A percentile compares a stretch with the other conserved stretches of the same genome.
Conservation (phyloP, 2,888 invertebrate species). For the Nemoura dubitans region DNA sequence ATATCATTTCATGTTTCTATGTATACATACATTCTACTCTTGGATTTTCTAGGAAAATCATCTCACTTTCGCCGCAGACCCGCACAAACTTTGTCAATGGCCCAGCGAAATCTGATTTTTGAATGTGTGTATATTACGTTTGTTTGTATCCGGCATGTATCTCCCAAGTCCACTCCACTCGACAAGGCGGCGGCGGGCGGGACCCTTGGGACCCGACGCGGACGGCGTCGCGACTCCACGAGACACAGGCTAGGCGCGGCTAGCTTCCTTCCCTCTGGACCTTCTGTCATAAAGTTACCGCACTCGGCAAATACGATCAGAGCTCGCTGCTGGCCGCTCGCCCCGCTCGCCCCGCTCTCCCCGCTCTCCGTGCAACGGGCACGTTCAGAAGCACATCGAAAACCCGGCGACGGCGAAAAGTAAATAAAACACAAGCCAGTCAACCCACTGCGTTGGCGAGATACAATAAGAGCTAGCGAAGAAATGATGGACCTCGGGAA, state of each 20-base stretch:
- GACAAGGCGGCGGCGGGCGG: neutral
- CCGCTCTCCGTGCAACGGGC: too few relatives aligned
- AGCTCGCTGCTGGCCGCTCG: neutral
- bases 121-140: neutral
- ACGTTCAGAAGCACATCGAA: too few relatives aligned
- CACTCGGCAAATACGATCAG: conserved; percentile 31
- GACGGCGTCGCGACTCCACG: too few relatives aligned
- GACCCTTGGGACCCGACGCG: too few relatives aligned
- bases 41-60: too few relatives aligned
- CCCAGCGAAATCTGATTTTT: neutral
- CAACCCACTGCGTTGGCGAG: neutral
- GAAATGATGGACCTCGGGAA: neutral
- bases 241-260: neutral
- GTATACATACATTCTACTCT: too few relatives aligned
- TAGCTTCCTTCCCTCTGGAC: neutral
- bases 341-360: neutral
- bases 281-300: conserved; percentile 24
- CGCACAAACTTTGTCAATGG: neutral
- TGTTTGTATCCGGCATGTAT: neutral
- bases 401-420: neutral
- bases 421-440: neutral
- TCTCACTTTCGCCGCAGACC: neutral
- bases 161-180: neutral
- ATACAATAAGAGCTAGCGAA: neutral
- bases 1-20: too few relatives aligned